Evolutionary conservation across 2,888 invertebrate genomes (phyloP).

Genomic region (Agrypnus murinus): DNA sequence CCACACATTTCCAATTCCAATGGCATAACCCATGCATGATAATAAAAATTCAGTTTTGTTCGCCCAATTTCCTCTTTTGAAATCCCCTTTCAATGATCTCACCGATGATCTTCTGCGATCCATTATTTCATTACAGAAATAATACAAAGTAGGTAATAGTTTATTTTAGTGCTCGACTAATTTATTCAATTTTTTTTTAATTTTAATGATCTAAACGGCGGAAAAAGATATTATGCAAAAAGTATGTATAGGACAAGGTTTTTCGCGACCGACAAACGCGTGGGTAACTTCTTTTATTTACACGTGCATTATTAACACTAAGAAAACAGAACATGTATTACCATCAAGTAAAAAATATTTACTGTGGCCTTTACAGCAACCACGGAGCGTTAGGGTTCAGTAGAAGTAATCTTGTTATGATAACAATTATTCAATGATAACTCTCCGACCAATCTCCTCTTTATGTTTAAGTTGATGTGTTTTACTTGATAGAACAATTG

Average conservation of each 20-base stretch:
- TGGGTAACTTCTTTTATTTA: slow-evolving; percentile 2
- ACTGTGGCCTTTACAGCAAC: not conserved
- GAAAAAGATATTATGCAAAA: slow-evolving; percentile 8
- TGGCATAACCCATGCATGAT: slow-evolving; percentile 88
- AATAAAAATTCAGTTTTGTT: slow-evolving; percentile 86
- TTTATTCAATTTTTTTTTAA: slow-evolving; percentile 12
- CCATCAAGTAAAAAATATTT: slow-evolving; percentile 1
- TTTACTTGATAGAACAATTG: slow-evolving; percentile 42
- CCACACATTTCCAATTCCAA: slow-evolving; percentile 91
- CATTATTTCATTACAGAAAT: slow-evolving; percentile 21
- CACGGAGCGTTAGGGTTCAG: slow-evolving; percentile 33
- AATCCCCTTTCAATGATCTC: slow-evolving; percentile 37
- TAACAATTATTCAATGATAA: slow-evolving; percentile 49
- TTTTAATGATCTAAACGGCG: slow-evolving; percentile 6
- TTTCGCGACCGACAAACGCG: slow-evolving; percentile 6
- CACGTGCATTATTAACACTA: slow-evolving; percentile 3
- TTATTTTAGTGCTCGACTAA: not conserved
- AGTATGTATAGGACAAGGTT: not conserved
- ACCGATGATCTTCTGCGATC: slow-evolving; percentile 43
- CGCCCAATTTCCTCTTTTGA: slow-evolving; percentile 80
- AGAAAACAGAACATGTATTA: not conserved
- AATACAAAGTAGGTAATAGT: not conserved
- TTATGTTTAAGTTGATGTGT: slow-evolving; percentile 29
- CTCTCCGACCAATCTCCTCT: slow-evolving; percentile 39
- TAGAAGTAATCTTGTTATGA: slow-evolving; percentile 41